Evolutionary conservation across 1,140 invertebrate species (phyloP), one percentile per base, ranked within the genome.

Genomic region (Ceratina japonica): DNA sequence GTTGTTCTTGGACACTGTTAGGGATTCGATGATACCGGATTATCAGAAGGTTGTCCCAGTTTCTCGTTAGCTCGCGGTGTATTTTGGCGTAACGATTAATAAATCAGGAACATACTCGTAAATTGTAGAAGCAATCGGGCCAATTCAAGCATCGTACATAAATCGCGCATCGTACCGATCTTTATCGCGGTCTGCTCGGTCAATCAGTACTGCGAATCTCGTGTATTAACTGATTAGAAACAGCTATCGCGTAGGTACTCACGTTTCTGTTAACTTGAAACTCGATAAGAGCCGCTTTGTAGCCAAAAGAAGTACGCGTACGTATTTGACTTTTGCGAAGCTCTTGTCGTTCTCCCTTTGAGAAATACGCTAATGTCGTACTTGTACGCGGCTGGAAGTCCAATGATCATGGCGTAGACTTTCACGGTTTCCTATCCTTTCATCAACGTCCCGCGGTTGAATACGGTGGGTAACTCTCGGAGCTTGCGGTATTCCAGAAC

Each of bases 1-100:
- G 75, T 78, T 78, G 69, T 63, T 78, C 31, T 78, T 78, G 75
- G 69, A 78, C 0, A 27, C 12, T n/a, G 49, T 54, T 49, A 56
- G 27, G 49, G 16, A 72, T 78, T 78, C 22, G 18, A 62, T 44
- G 37, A 44, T 44, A 1, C 37, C 52, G 59, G 20, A 72, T 64
- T 72, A 78, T 72, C 69, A 37, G 31, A 72, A 54, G 75, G 18
- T 52, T 70, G 75, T 22, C 59, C 69, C 12, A 49, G 69, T 72
- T 77, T 59, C 31, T 8, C 3, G 18, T 27, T 68, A 22, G 54
- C 52, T 68, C 16, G 8, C 4, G n/a, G 68, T 56, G 44, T 77
- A 77, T 77, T 77, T 72, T 54, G 58, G 69, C 31, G 3, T 15
- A 27, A 20, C 18, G 52, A 65, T 49, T 66, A 71, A 78, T 79